phyloP scores from a whole-genome alignment of 2,888 invertebrate species.

The Mythimna ferrago region DNA sequence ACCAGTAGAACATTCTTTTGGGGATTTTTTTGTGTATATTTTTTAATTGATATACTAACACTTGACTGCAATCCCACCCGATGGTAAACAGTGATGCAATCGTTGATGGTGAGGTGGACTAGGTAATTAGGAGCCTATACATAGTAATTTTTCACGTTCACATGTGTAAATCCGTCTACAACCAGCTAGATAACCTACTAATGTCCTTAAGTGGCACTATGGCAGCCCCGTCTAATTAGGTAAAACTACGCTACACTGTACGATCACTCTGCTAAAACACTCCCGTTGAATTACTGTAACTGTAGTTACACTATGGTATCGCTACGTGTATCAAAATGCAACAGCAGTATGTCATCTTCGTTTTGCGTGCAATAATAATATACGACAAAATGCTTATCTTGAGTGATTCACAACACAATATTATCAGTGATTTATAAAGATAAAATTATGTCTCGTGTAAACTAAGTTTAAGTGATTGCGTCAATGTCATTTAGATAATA shows the following conservation, averaged over 20 bases:
- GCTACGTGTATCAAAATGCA: constrained; percentile 27
- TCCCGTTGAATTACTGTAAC: not conserved
- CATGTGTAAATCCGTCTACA: not conserved
- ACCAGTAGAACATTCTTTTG: too few species aligned
- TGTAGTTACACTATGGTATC: not conserved
- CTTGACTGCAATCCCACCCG: too few species aligned
- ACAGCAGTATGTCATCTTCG: constrained; percentile 16
- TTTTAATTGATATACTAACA: too few species aligned
- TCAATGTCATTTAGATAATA: constrained; percentile 23
- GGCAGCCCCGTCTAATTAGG: not conserved
- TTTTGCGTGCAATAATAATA: constrained; percentile 18
- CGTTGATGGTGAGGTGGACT: too few species aligned
- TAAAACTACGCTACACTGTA: too few species aligned
- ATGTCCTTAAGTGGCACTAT: not conserved
- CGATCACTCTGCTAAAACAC: not conserved
- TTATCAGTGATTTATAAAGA: constrained; percentile 23
- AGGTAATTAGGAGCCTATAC: too few species aligned
- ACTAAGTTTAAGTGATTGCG: constrained; percentile 9
- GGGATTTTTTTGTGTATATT: not conserved
- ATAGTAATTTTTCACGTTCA: not conserved
- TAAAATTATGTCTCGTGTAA: constrained; percentile 17
- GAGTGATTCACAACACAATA: constrained; percentile 28
- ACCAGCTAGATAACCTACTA: not conserved
- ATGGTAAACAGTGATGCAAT: too few species aligned
- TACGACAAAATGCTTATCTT: constrained; percentile 10